These are phyloP conservation scores for Circaetus cinerascens DNA, from an alignment of 2,113 vertebrate genomes.

Conservation along the genomic window DNA sequence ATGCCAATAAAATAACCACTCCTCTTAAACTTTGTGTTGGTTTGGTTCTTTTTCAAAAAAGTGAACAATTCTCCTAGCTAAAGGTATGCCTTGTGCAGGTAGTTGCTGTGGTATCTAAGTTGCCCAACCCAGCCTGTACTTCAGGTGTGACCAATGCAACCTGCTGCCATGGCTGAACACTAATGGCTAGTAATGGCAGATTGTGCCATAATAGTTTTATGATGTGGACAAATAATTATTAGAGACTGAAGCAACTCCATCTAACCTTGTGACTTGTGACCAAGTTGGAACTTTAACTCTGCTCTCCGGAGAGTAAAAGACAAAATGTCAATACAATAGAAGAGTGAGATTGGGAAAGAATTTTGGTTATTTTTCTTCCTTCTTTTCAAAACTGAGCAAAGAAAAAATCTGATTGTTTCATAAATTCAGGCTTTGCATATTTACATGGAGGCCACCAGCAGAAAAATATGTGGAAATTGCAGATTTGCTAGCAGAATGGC, in stretches of 20 bases:
- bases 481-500: not conserved
- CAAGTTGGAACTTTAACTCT: not conserved
- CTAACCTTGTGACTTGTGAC: not conserved
- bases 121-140: not conserved
- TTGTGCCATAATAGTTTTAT: not conserved
- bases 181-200: not conserved
- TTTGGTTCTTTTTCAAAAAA: not conserved
- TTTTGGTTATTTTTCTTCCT: not conserved
- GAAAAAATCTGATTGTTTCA: not conserved
- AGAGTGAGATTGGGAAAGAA: not conserved
- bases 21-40: not conserved
- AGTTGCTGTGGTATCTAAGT: not conserved
- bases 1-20: not conserved
- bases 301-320: not conserved
- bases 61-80: not conserved
- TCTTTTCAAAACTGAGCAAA: not conserved
- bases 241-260: not conserved
- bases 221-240: not conserved
- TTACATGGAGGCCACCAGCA: not conserved
- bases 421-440: not conserved
- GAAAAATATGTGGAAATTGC: not conserved
- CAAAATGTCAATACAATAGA: not conserved
- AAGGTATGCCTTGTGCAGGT: not conserved
- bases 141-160: not conserved
- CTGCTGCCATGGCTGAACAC: conserved; percentile 18